A percentile compares a stretch with the other conserved stretches of the same genome.
Conservation (phyloP, 2,797 vertebrate species). For the Leptoclinus maculatus region DNA sequence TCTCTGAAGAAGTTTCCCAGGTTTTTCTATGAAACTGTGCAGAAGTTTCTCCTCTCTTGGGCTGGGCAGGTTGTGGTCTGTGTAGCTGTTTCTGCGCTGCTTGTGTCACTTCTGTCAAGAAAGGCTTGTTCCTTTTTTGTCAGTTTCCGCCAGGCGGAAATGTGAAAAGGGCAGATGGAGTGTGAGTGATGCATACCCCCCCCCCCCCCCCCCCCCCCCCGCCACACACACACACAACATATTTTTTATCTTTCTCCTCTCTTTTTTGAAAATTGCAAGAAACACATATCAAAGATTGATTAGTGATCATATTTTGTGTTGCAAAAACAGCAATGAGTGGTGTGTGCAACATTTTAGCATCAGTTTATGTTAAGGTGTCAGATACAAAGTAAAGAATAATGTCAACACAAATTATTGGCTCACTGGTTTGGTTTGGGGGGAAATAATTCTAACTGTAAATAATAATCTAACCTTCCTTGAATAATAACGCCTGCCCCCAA, state of each 20-base stretch:
- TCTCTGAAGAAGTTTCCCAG: slow-evolving; percentile 42
- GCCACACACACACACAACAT: not conserved
- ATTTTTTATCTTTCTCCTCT: not conserved
- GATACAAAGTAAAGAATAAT: not conserved
- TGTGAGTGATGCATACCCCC: slow-evolving; percentile 20
- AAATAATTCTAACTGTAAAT: not conserved
- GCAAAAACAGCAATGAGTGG: not conserved
- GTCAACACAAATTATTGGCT: not conserved
- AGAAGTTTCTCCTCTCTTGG: slow-evolving; percentile 31
- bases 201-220: no score
- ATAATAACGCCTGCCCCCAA: not conserved
- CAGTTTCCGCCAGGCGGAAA: slow-evolving; percentile 82
- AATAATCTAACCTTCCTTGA: not conserved
- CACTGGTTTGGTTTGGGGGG: not conserved
- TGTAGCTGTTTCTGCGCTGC: slow-evolving; percentile 32
- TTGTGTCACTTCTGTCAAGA: slow-evolving; percentile 64
- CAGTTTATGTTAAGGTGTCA: not conserved
- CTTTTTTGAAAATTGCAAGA: not conserved
- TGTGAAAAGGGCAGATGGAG: slow-evolving; percentile 58
- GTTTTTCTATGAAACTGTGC: slow-evolving; percentile 34
- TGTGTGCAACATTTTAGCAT: not conserved
- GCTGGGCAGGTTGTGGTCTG: slow-evolving; percentile 60
- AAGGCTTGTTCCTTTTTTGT: slow-evolving; percentile 81
- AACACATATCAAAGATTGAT: not conserved
- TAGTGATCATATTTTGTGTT: not conserved